Base-by-base conservation (phyloP, 2,888 invertebrate genomes). In the Chesias legatella region DNA sequence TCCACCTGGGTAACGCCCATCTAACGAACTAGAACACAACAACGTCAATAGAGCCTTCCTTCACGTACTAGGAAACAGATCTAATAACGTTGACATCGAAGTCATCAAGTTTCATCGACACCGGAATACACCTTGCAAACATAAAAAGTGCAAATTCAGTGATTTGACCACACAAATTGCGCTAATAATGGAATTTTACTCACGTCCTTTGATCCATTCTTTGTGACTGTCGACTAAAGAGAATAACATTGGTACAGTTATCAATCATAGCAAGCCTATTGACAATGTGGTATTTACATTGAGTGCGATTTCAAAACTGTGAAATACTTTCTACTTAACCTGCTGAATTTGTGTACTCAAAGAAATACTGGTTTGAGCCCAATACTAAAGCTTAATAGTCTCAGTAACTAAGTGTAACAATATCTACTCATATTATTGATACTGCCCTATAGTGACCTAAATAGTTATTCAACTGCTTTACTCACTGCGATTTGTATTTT, bases 1-100 rank as follows among this genome's bases (percentile, higher is more conserved):
- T 81, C 88, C 89, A 89, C 63, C 88, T 78, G 60, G 83, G 83
- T 60, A 86, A 76, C 74, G 79, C 78, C 89, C 89, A 89, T 69
- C 79, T 88, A 70, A 89, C 72, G 75, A 73, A 86, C 89, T 89
- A 88, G 71, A 88, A 77, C 13, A 83, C 67, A 84, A 73, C 53
- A 70, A 68, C 50, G 50, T 51, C 51, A 63, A 43, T 56, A 53
- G 51, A 53, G 49, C 60, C 52, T 59, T 49, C 45, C 40, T 48
- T 51, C 43, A 46, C 38, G 44, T 33, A 41, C 33, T 33, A 45
- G 34, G 31, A 43, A 38, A 43, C 37, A 38, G 37, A 36, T 37
- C 30, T 33, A 30, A 47, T 41, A 29, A 33, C 39, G 26, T 43
- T 26, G 35, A 41, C 34, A 34, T 39, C 44, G 44, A 38, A 48